phyloP scores from a whole-genome alignment of 2,888 invertebrate genomes.

The Xanthia togata region DNA sequence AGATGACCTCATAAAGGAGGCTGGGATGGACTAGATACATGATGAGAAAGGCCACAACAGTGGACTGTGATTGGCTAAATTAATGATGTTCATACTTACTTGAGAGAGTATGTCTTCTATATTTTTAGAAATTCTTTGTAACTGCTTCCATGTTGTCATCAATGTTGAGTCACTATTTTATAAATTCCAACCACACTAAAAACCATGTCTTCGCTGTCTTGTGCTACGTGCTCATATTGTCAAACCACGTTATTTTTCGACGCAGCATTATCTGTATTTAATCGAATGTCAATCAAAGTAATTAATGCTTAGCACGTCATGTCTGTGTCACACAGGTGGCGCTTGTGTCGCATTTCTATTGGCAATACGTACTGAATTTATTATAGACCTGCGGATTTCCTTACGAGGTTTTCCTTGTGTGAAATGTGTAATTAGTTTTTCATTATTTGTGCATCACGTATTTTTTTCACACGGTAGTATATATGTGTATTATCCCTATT shows the following conservation, averaged over 20 bases:
- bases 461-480: constrained; percentile 12
- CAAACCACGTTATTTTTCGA: constrained; percentile 35
- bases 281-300: constrained; percentile 58
- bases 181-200: constrained; percentile 20
- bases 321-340: constrained; percentile 54
- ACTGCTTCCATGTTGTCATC: not conserved
- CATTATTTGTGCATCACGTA: constrained; percentile 10
- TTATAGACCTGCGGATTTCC: constrained; percentile 58
- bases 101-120: not conserved
- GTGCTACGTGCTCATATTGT: constrained; percentile 50
- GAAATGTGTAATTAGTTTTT: constrained; percentile 27
- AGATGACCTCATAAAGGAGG: not conserved
- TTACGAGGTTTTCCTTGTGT: constrained; percentile 46
- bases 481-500: not conserved
- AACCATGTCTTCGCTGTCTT: constrained; percentile 19
- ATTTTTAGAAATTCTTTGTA: not conserved
- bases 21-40: not conserved
- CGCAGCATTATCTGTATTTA: constrained; percentile 43
- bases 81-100: not conserved
- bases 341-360: constrained; percentile 55
- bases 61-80: not conserved
- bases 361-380: constrained; percentile 44
- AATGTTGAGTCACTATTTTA: constrained; percentile 2
- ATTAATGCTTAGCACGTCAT: constrained; percentile 57
- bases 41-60: too few relatives aligned